phyloP scores from a whole-genome alignment of 2,888 invertebrate genomes.

The Anaspis maculata region DNA sequence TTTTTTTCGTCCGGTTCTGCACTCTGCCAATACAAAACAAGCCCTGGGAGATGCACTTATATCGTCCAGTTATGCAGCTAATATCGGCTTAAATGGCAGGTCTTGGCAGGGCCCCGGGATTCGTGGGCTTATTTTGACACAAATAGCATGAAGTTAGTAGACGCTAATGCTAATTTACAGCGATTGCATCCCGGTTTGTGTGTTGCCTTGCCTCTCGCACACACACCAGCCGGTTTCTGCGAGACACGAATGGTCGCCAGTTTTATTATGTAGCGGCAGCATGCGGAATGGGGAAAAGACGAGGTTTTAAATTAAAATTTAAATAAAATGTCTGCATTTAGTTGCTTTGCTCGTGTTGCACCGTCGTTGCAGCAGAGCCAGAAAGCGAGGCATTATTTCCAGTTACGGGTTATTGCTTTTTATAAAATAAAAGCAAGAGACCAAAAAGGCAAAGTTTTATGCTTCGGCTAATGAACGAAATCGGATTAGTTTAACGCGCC shows the following conservation, averaged over 20 bases:
- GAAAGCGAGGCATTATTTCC: slow-evolving; percentile 15
- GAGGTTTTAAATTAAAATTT: slow-evolving; percentile 40
- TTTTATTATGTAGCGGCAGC: slow-evolving; percentile 39
- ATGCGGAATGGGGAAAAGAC: slow-evolving; percentile 33
- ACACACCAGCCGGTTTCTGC: slow-evolving; percentile 3
- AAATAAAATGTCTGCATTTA: slow-evolving; percentile 40
- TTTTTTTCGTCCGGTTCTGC: too few species aligned
- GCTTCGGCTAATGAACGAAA: slow-evolving; percentile 20
- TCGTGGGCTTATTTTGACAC: slow-evolving; percentile 41
- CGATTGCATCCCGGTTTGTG: slow-evolving; percentile 38
- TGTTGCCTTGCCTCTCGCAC: too few species aligned
- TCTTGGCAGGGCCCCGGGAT: slow-evolving; percentile 19
- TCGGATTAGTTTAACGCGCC: slow-evolving; percentile 17
- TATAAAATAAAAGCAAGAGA: slow-evolving; percentile 19
- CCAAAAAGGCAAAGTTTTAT: too few species aligned
- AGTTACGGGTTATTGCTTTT: slow-evolving; percentile 22
- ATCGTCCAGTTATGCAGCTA: slow-evolving; percentile 19
- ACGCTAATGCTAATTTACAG: slow-evolving; percentile 43
- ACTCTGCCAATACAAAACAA: too few species aligned
- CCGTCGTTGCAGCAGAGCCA: too few species aligned
- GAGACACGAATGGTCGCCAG: slow-evolving; percentile 33
- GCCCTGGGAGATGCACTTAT: slow-evolving; percentile 16
- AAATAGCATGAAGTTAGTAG: slow-evolving; percentile 40
- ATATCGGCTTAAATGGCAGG: slow-evolving; percentile 15
- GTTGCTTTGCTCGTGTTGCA: slow-evolving; percentile 28